phyloP scores from a whole-genome alignment of 2,113 vertebrate genomes.

The Nesogale talazaci region DNA sequence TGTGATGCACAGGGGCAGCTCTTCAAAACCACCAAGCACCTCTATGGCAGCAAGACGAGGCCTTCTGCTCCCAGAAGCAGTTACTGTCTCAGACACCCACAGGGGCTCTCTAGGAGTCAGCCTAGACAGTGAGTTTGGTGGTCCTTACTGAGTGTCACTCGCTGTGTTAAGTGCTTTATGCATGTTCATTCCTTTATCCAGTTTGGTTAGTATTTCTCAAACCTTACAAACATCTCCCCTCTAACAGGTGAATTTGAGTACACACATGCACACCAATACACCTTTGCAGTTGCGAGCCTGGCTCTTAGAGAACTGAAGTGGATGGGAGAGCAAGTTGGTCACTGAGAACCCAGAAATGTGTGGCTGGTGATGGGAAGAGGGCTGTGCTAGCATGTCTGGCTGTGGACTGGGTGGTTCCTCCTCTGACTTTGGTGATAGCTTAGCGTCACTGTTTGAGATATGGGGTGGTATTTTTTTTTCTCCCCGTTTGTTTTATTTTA shows the following conservation, averaged over 20 bases:
- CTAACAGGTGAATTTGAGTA: background rate
- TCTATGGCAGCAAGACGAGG: too few species aligned
- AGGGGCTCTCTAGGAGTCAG: too few species aligned
- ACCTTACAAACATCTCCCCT: background rate
- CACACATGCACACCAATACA: background rate
- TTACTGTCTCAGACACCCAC: too few species aligned
- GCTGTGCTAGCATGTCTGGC: too few species aligned
- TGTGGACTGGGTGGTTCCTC: background rate
- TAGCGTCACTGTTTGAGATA: conserved; percentile 46
- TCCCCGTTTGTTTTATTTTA: background rate
- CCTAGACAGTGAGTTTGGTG: too few species aligned
- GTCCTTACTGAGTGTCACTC: too few species aligned
- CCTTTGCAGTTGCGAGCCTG: background rate
- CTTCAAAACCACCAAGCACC: background rate
- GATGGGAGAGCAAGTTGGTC: background rate
- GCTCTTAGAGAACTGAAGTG: background rate
- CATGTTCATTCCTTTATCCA: too few species aligned
- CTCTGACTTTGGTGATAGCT: background rate
- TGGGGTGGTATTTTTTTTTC: too few species aligned
- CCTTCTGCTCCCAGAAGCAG: too few species aligned
- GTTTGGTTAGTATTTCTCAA: conserved; percentile 18
- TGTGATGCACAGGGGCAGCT: too few species aligned
- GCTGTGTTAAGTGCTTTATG: too few species aligned
- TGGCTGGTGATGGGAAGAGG: background rate
- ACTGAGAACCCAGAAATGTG: background rate